These are phyloP conservation scores for Bombycilla garrulus DNA, from an alignment of 2,113 vertebrate species.

Conservation along the genomic window DNA sequence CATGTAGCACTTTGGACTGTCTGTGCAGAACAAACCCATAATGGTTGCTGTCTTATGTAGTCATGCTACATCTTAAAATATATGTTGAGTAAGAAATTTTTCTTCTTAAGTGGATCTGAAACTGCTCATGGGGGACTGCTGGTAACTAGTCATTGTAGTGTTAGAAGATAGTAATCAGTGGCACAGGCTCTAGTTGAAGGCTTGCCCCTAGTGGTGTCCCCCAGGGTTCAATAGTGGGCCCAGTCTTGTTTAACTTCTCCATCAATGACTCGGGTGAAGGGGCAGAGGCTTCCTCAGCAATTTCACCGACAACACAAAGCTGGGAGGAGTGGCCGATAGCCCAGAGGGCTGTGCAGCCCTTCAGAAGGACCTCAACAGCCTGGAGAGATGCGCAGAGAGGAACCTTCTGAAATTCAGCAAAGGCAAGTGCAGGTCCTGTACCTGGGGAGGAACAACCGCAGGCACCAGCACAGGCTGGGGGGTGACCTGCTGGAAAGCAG, in stretches of 20 bases:
- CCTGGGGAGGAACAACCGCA: not conserved
- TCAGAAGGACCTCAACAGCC: not conserved
- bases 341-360: not conserved
- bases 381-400: not conserved
- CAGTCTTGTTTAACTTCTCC: not conserved
- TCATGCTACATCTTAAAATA: not conserved
- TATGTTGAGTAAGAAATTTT: not conserved
- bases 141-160: not conserved
- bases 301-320: not conserved
- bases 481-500: not conserved
- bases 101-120: not conserved
- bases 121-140: not conserved
- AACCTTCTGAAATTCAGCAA: not conserved
- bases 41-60: not conserved
- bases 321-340: not conserved
- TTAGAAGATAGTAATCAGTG: not conserved
- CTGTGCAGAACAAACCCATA: not conserved
- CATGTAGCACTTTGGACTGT: not conserved
- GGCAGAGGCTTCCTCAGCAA: not conserved
- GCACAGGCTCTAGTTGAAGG: not conserved
- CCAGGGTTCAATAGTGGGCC: rapidly evolving
- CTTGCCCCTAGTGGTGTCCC: rapidly evolving
- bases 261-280: not conserved
- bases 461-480: not conserved
- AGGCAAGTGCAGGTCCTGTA: not conserved